phyloP scores from a whole-genome alignment of 2,113 vertebrate genomes.

The Nothobranchius kuhntae region DNA sequence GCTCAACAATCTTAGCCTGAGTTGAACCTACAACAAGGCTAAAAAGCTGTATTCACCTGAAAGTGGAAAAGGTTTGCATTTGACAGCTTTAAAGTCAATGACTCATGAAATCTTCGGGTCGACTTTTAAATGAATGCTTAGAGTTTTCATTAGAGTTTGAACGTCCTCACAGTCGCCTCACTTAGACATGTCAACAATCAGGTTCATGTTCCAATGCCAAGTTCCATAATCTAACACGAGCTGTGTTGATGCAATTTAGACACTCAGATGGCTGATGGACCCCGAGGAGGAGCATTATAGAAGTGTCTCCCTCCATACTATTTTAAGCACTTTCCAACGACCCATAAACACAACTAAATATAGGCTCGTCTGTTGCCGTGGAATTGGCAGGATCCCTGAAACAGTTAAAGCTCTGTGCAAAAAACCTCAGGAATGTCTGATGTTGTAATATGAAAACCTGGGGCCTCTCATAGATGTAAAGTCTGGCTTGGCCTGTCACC shows the following conservation, averaged over 20 bases:
- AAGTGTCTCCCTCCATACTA: slow-evolving; percentile 65
- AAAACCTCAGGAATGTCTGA: slow-evolving; percentile 71
- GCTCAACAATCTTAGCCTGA: slow-evolving; percentile 24
- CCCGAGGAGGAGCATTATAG: slow-evolving; percentile 42
- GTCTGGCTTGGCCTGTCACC: slow-evolving; percentile 58
- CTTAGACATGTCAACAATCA: slow-evolving; percentile 25
- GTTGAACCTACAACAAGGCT: slow-evolving; percentile 15
- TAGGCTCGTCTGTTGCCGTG: slow-evolving; percentile 68
- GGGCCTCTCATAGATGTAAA: slow-evolving; percentile 64
- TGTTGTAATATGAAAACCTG: slow-evolving; percentile 70
- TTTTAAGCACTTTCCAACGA: slow-evolving; percentile 66
- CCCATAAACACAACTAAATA: slow-evolving; percentile 71
- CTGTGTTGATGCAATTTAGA: slow-evolving; percentile 40
- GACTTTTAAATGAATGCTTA: neutral
- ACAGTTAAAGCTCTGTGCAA: slow-evolving; percentile 74
- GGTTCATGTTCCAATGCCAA: slow-evolving; percentile 23
- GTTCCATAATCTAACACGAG: slow-evolving; percentile 22
- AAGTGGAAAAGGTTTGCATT: slow-evolving; percentile 25
- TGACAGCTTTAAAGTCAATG: slow-evolving; percentile 5
- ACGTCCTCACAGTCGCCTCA: slow-evolving; percentile 23
- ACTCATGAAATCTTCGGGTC: slow-evolving; percentile 13
- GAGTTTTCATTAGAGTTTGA: slow-evolving; percentile 19
- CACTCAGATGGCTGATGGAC: slow-evolving; percentile 26
- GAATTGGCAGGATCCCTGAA: slow-evolving; percentile 56
- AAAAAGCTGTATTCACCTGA: slow-evolving; percentile 19